Evolutionary conservation across 2,113 vertebrate species (phyloP).

Genomic region (Mobula hypostoma): DNA sequence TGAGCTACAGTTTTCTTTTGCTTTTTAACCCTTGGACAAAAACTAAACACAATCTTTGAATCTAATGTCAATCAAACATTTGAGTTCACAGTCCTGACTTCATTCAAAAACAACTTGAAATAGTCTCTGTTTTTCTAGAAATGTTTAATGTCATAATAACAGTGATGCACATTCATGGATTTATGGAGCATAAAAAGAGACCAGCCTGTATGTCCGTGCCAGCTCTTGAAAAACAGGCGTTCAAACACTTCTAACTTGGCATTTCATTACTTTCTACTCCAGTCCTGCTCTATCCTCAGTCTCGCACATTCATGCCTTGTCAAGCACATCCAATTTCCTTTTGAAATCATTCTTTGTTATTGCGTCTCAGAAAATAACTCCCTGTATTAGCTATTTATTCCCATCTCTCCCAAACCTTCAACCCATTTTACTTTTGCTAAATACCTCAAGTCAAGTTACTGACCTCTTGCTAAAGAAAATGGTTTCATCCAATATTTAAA

Average conservation of each 20-base stretch:
- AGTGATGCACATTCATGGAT: neutral
- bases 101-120: neutral
- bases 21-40: neutral
- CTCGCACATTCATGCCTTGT: neutral
- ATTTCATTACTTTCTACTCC: too few relatives aligned
- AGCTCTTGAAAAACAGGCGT: neutral
- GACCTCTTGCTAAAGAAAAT: neutral
- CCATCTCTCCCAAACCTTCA: too few relatives aligned
- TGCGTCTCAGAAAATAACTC: neutral
- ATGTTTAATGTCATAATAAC: neutral
- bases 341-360: neutral
- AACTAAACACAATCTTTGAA: neutral
- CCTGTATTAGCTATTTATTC: neutral
- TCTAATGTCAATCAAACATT: neutral
- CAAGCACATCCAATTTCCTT: neutral
- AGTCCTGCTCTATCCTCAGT: neutral
- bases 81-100: neutral
- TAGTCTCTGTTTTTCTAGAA: too few relatives aligned
- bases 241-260: neutral
- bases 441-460: neutral
- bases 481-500: neutral
- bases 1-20: neutral
- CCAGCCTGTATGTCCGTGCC: neutral
- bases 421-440: neutral
- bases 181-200: neutral